Percentiles rank a stretch among this genome's conserved stretches.
Evolutionary conservation across 2,113 vertebrate species (phyloP).

Genomic region (Chloropsis hardwickii): DNA sequence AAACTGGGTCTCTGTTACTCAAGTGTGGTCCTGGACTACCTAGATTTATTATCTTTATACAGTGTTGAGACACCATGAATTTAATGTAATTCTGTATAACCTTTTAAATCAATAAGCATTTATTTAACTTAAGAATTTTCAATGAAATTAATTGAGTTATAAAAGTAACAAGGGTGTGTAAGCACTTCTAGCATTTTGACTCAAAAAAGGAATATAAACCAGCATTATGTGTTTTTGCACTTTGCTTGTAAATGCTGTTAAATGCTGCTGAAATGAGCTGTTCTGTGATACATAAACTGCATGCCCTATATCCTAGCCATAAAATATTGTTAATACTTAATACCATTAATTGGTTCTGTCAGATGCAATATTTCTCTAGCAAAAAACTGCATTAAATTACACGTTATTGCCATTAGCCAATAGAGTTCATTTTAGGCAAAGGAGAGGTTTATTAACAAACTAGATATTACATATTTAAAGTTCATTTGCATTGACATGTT

Average conservation of each 20-base stretch:
- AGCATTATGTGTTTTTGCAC: not conserved
- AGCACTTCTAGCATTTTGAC: not conserved
- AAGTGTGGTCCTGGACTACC: slow-evolving; percentile 52
- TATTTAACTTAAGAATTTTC: slow-evolving; percentile 62
- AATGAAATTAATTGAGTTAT: slow-evolving; percentile 55
- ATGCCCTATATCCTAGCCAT: not conserved
- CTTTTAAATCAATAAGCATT: slow-evolving; percentile 66
- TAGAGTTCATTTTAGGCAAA: slow-evolving; percentile 58
- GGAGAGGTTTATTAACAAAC: slow-evolving; percentile 68
- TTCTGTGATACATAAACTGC: not conserved
- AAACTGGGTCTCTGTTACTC: slow-evolving; percentile 69
- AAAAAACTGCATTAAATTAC: slow-evolving; percentile 56
- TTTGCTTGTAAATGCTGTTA: not conserved
- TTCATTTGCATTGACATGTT: slow-evolving; percentile 75
- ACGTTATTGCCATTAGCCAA: slow-evolving; percentile 63
- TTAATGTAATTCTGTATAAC: slow-evolving; percentile 57
- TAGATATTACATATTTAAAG: slow-evolving; percentile 77
- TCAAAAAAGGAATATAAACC: not conserved
- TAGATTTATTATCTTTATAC: slow-evolving; percentile 72
- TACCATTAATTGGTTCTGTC: slow-evolving; percentile 58
- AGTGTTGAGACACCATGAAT: slow-evolving; percentile 38
- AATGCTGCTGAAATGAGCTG: not conserved
- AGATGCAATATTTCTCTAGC: slow-evolving; percentile 61
- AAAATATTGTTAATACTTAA: slow-evolving; percentile 49
- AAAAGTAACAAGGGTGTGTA: not conserved